Conservation (phyloP, 2,797 vertebrate genomes). For the Natrix natrix region DNA sequence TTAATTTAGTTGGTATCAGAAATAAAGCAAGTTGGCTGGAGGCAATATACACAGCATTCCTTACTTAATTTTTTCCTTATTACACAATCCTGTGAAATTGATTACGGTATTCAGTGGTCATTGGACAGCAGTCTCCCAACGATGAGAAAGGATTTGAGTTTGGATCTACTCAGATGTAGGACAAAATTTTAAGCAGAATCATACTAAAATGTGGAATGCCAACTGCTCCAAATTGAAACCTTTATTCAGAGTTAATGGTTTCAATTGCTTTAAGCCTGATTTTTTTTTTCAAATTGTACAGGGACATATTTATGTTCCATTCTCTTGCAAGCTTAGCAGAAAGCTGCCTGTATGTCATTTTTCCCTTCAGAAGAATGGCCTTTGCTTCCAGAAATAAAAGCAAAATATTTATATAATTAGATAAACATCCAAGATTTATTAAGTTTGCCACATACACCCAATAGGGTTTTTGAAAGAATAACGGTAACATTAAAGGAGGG, state of each 20-base stretch:
- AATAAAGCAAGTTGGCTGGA: neutral
- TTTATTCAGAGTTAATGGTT: neutral
- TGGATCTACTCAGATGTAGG: neutral
- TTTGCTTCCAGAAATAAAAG: conserved; percentile 60
- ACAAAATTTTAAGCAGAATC: neutral
- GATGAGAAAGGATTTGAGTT: neutral
- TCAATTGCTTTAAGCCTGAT: neutral
- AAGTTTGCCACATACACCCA: conserved; percentile 54
- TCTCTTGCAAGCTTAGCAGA: conserved; percentile 46
- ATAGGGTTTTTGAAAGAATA: conserved; percentile 60
- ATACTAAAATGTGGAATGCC: neutral
- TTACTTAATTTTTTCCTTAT: neutral
- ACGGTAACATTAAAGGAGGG: conserved; percentile 53
- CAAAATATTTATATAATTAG: conserved; percentile 64
- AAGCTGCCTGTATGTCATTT: conserved; percentile 29
- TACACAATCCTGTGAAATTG: neutral
- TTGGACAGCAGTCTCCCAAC: neutral
- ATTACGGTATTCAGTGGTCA: neutral
- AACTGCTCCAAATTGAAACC: neutral
- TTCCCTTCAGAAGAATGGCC: conserved; percentile 37
- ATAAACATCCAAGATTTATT: conserved; percentile 68
- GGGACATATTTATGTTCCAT: neutral
- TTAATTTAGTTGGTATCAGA: neutral
- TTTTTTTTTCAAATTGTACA: neutral
- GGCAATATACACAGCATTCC: neutral